A percentile compares a stretch with the other conserved stretches of the same genome.
These are phyloP conservation scores for Druon quercuslanigerum DNA, from an alignment of 1,140 invertebrate species.

Conservation along the genomic window DNA sequence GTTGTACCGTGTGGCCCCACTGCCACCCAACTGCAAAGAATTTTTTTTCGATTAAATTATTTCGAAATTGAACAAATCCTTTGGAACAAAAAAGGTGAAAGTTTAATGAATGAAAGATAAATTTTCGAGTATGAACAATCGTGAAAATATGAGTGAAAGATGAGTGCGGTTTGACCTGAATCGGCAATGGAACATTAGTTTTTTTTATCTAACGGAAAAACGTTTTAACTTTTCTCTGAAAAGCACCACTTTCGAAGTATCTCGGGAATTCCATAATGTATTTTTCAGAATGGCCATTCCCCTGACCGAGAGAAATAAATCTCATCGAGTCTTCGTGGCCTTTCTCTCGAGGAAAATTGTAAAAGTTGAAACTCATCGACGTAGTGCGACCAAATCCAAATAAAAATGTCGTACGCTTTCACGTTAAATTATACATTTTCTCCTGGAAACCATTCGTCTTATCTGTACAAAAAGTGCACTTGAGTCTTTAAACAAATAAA, in stretches of 20 bases:
- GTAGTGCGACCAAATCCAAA: background rate
- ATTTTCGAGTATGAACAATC: background rate
- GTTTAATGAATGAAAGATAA: background rate
- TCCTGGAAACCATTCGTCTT: background rate
- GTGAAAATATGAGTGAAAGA: constrained; percentile 10
- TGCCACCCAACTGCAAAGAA: too few species aligned
- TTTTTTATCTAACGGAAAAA: constrained; percentile 23
- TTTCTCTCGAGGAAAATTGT: constrained; percentile 25
- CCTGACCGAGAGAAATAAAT: constrained; percentile 10
- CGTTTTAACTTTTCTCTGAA: constrained; percentile 19
- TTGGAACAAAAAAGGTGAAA: background rate
- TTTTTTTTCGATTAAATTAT: too few species aligned
- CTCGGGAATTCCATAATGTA: constrained; percentile 24
- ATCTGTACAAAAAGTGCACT: background rate
- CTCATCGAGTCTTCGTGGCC: constrained; percentile 6
- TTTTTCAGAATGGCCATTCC: constrained; percentile 29
- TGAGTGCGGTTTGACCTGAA: constrained; percentile 10
- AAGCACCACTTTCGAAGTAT: background rate
- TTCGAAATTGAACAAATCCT: too few species aligned
- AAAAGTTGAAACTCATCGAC: constrained; percentile 20
- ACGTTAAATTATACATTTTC: constrained; percentile 15
- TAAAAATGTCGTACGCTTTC: constrained; percentile 13
- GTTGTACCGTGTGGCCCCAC: too few species aligned
- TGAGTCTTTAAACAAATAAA: too few species aligned
- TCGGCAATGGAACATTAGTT: background rate